These are phyloP conservation scores for Drosophila suboccidentalis DNA, from an alignment of 2,888 invertebrate genomes.

Conservation along the genomic window DNA sequence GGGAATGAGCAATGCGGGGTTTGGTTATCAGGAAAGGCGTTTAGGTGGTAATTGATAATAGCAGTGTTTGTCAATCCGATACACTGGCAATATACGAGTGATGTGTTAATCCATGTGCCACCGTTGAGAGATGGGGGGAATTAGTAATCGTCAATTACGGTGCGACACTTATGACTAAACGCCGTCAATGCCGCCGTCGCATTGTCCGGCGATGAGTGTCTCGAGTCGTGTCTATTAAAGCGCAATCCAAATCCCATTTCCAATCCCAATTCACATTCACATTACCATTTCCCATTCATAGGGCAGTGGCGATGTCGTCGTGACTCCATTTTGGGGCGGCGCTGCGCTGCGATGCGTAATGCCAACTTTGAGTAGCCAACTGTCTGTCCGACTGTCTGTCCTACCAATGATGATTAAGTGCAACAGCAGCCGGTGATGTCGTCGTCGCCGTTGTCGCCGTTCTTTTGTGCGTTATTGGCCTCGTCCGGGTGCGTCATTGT, in stretches of 20 bases:
- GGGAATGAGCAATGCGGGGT: background rate
- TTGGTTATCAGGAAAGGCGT: conserved; percentile 45
- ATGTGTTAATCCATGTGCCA: conserved; percentile 30
- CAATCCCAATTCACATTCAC: conserved; percentile 8
- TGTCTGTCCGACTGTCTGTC: conserved; percentile 1
- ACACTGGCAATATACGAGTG: conserved; percentile 16
- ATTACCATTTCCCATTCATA: conserved; percentile 25
- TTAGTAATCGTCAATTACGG: conserved; percentile 74
- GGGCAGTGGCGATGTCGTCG: conserved; percentile 50
- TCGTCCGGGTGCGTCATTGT: conserved; percentile 67
- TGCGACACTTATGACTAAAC: conserved; percentile 75
- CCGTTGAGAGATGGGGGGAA: conserved; percentile 23
- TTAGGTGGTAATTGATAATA: conserved; percentile 45
- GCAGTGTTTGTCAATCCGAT: conserved; percentile 21
- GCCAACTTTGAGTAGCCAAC: conserved; percentile 66
- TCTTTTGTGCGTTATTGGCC: conserved; percentile 41
- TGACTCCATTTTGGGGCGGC: conserved; percentile 71
- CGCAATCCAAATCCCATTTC: conserved; percentile 15
- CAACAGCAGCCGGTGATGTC: conserved; percentile 58
- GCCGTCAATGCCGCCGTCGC: conserved; percentile 15
- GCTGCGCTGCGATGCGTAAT: conserved; percentile 78
- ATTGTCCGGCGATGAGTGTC: conserved; percentile 65
- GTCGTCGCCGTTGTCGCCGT: conserved; percentile 16
- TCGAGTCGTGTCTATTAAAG: conserved; percentile 63
- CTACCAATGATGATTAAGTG: conserved; percentile 66